phyloP scores from a whole-genome alignment of 2,888 invertebrate species.

The Empis stercorea region DNA sequence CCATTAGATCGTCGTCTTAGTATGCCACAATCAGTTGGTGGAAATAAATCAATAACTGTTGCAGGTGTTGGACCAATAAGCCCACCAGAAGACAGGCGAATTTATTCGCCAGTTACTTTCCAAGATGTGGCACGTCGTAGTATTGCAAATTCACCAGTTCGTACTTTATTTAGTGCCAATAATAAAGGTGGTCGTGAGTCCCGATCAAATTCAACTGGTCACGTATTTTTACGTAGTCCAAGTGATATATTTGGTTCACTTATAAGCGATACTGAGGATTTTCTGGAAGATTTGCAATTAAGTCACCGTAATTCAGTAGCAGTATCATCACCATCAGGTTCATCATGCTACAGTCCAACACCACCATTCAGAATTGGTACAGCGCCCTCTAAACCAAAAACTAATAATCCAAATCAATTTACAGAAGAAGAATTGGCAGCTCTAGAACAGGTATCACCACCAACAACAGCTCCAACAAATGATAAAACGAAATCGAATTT shows the following conservation, averaged over 20 bases:
- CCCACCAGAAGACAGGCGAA: conserved; percentile 47
- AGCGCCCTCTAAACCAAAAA: conserved; percentile 36
- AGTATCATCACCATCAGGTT: conserved; percentile 18
- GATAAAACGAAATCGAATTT: conserved; percentile 2
- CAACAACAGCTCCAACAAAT: conserved; percentile 39
- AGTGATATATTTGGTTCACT: conserved; percentile 45
- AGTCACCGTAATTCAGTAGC: conserved; percentile 25
- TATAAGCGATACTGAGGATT: conserved; percentile 43
- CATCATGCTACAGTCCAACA: conserved; percentile 40
- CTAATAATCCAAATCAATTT: conserved; percentile 27
- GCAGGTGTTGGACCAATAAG: conserved; percentile 17
- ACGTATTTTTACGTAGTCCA: conserved; percentile 42
- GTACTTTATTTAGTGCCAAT: conserved; percentile 35
- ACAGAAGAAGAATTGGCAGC: conserved; percentile 32
- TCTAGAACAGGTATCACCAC: conserved; percentile 30
- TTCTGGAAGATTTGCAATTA: conserved; percentile 37
- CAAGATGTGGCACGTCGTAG: conserved; percentile 71
- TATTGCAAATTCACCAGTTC: conserved; percentile 61
- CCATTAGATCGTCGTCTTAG: conserved; percentile 17
- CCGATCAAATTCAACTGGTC: conserved; percentile 56
- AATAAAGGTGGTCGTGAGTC: conserved; percentile 42
- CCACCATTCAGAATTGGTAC: conserved; percentile 46
- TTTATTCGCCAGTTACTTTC: conserved; percentile 75
- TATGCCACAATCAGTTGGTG: conserved; percentile 18
- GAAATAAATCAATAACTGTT: conserved; percentile 9